These are phyloP conservation scores for Podocnemis expansa DNA, from an alignment of 2,113 vertebrate species.

Conservation along the genomic window DNA sequence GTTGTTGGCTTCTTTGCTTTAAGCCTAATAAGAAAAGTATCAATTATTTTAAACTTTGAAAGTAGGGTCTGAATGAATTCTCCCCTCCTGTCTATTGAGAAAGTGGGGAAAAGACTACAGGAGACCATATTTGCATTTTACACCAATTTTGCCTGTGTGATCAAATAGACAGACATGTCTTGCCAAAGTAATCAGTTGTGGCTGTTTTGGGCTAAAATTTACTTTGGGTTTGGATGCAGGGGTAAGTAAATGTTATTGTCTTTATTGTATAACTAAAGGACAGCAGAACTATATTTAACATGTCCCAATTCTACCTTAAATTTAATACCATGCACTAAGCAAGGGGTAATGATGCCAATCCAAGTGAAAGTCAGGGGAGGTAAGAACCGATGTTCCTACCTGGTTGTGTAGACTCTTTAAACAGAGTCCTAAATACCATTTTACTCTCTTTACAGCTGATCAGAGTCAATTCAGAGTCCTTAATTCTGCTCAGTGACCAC, in stretches of 20 bases:
- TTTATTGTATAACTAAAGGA: not conserved
- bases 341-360: not conserved
- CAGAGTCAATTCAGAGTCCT: not conserved
- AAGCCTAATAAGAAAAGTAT: accelerated
- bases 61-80: not conserved
- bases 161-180: not conserved
- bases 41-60: not conserved
- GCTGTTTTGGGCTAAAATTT: not conserved
- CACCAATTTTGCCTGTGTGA: not conserved
- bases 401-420: not conserved
- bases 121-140: not conserved
- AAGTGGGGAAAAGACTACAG: not conserved
- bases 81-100: not conserved
- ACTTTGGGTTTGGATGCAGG: not conserved
- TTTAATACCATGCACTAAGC: not conserved
- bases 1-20: not conserved
- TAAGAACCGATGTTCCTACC: not conserved
- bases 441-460: not conserved
- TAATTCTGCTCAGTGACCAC: not conserved
- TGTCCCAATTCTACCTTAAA: not conserved
- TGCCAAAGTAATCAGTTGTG: not conserved
- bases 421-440: not conserved
- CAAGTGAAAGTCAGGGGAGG: not conserved
- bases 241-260: not conserved
- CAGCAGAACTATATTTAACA: not conserved